Conservation (phyloP, 2,888 invertebrate genomes). For the Andrena bucephala region DNA sequence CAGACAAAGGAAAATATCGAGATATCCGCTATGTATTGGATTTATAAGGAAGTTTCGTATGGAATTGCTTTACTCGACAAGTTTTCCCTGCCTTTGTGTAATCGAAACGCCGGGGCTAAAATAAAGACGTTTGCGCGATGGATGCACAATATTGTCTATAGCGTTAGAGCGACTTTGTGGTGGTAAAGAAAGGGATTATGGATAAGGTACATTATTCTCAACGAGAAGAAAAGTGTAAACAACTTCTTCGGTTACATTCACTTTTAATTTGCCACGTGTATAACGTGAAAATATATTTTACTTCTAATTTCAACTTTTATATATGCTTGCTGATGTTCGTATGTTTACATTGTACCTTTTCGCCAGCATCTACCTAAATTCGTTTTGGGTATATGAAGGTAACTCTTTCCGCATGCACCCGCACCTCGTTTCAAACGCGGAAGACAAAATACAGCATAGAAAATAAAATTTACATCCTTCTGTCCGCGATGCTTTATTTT, state of each 20-base stretch:
- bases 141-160: neutral
- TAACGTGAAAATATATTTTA: neutral
- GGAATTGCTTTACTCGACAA: conserved; percentile 25
- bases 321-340: neutral
- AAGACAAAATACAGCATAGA: conserved; percentile 9
- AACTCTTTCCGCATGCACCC: conserved; percentile 4
- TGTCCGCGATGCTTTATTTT: neutral
- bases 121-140: conserved; percentile 11
- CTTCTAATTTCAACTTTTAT: neutral
- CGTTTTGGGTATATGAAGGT: neutral
- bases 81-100: conserved; percentile 25
- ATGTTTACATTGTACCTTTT: neutral
- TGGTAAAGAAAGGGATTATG: neutral
- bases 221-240: neutral
- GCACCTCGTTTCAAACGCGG: conserved; percentile 4
- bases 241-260: neutral
- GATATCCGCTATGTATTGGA: neutral
- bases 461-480: neutral
- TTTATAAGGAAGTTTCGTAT: conserved; percentile 17
- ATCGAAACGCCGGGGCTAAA: conserved; percentile 19
- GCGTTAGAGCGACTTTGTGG: neutral
- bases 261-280: too few relatives aligned
- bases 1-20: conserved; percentile 37
- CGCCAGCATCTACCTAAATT: conserved; percentile 5
- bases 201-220: neutral